Conservation (phyloP, 2,888 invertebrate genomes). For the Octodonta nipae region DNA sequence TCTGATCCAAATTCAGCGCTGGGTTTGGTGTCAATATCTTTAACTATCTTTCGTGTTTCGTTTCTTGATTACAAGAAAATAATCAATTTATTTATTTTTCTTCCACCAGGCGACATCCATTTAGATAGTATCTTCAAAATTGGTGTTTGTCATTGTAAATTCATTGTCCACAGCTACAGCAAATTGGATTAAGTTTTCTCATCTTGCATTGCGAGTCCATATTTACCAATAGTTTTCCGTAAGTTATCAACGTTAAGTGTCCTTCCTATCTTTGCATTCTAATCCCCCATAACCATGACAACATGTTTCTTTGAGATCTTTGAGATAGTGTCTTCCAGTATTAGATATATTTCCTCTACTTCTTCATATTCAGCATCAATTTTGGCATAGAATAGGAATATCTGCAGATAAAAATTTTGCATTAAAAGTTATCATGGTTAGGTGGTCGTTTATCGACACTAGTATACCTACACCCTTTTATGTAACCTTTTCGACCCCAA, state of each 20-base stretch:
- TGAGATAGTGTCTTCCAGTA: conserved; percentile 1
- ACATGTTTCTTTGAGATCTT: conserved; percentile 1
- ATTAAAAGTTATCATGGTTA: conserved; percentile 1
- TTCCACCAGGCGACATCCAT: neutral
- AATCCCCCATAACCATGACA: conserved; percentile 1
- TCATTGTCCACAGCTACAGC: conserved; percentile 1
- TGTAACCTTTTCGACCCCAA: neutral
- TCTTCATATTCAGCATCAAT: neutral
- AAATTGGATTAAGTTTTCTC: conserved; percentile 1
- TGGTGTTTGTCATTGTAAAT: conserved; percentile 1
- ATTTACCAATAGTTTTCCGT: neutral
- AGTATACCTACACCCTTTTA: neutral
- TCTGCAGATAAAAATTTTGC: neutral
- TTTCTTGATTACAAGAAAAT: neutral
- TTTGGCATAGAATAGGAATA: neutral
- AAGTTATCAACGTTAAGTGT: conserved; percentile 1
- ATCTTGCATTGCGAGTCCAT: conserved; percentile 1
- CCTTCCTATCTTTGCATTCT: neutral
- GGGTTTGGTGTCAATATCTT: neutral
- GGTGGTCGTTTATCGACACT: conserved; percentile 1
- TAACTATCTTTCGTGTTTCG: neutral
- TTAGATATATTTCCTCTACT: neutral
- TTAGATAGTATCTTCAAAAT: neutral
- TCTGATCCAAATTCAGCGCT: conserved; percentile 1
- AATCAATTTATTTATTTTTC: conserved; percentile 1